phyloP scores from a whole-genome alignment of 2,797 vertebrate species.

The Danio jaintianensis region DNA sequence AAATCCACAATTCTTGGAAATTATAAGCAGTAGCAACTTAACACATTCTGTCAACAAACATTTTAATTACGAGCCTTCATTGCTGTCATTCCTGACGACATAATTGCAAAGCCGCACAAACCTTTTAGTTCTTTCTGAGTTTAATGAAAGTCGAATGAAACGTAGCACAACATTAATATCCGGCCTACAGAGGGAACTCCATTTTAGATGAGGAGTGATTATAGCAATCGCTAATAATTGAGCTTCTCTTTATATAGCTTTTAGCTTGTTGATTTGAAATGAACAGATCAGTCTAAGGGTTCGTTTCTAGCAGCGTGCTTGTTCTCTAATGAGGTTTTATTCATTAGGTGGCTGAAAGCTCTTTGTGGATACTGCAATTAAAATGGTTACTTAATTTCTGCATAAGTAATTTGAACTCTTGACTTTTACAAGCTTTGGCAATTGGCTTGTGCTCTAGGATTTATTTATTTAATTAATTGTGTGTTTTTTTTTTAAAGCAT shows the following conservation, averaged over 20 bases:
- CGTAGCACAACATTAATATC: neutral
- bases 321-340: slow-evolving; percentile 48
- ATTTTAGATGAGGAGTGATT: slow-evolving; percentile 7
- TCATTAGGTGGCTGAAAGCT: slow-evolving; percentile 19
- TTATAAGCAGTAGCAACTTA: neutral
- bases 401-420: slow-evolving; percentile 23
- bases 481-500: neutral
- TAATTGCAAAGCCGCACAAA: slow-evolving; percentile 13
- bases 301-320: slow-evolving; percentile 31
- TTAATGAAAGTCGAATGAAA: neutral
- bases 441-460: neutral
- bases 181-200: neutral
- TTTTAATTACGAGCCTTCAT: neutral
- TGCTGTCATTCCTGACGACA: neutral
- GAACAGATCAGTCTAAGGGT: slow-evolving; percentile 19
- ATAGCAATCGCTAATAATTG: slow-evolving; percentile 23
- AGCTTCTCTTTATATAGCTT: slow-evolving; percentile 10
- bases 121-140: neutral
- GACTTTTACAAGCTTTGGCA: slow-evolving; percentile 13
- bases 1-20: neutral
- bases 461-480: neutral
- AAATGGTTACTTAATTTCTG: slow-evolving; percentile 15
- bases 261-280: slow-evolving; percentile 34
- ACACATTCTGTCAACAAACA: slow-evolving; percentile 7
- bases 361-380: slow-evolving; percentile 11